Evolutionary conservation across 2,797 vertebrate species (phyloP), one percentile per base, ranked within the genome.

Genomic region (Chanos chanos): DNA sequence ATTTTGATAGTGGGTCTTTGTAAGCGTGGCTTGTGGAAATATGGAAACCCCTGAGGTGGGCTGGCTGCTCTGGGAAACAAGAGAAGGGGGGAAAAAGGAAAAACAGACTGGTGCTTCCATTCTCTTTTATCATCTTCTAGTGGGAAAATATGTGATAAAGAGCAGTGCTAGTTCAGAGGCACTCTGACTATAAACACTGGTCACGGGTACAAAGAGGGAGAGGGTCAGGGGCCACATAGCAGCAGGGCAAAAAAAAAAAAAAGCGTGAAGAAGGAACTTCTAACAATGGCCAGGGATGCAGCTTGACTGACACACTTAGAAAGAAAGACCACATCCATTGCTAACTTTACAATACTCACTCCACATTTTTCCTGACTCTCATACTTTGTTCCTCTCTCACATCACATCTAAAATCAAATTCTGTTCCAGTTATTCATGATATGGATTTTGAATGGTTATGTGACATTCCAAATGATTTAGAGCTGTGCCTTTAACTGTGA

Each of bases 111-210:
- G 69, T 74, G 69, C 61, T 68, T 75, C 64, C 70, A 67, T 64
- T 75, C 66, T 66, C 77, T 76, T 77, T 76, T 75, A 77, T 77
- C 68, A 77, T 75, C 50, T 62, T 79, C 70, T 79, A 77, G 68
- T 79, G 76, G 75, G 77, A 77, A 81, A 81, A 70, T 73, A 77
- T 69, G 73, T 74, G 73, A 76, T 78, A 78, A 75, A 76, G 68
- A 74, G 68, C 66, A 68, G 47, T 67, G 70, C 72, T 73, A 65
- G 75, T 77, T 79, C 71, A 77, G 75, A 76, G 66, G 73, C 72
- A 73, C 68, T 63, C 55, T 41, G 71, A 72, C 71, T 78, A 77
- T 76, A 75, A 79, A 79, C 77, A 79, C 68, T 71, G 66, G 67
- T 64, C 70, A 57, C 64, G 59, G 59, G 54, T 75, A 77, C 74